Base-by-base conservation (phyloP, 2,888 invertebrate genomes). In the Megaustenia siamemsis region DNA sequence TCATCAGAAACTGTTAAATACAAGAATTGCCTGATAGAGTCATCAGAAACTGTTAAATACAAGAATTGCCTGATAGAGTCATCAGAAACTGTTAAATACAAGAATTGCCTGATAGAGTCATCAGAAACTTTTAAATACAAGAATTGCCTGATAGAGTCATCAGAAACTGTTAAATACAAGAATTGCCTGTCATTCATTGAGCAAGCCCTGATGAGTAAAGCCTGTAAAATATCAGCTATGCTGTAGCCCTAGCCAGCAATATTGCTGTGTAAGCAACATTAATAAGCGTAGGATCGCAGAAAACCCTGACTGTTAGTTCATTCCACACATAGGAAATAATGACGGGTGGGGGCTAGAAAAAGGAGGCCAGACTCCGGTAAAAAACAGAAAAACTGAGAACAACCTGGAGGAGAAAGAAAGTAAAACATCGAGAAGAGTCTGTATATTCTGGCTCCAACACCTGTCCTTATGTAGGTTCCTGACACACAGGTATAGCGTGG, bases 401-500 rank as follows among this genome's bases (percentile, higher is more conserved):
- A 49, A 73, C 15, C 3, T 15, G 18, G 73, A 8, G 15, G 4
- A 73, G 49, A 28, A 28, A 28, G 10, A 28, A 45, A 49, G 28
- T 49, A 43, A 68, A 35, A 6, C 28, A n/a, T 6, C 21, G 73
- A 45, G 43, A 21, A 43, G n/a, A 24, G 49, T 4, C 32, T 32
- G 49, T 45, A 73, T n/a, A 45, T 45, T 43, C n/a, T 49, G 73
- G 45, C 45, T 18, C 45, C 49, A 49, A 73, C 45, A 73, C 45
- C 73, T 49, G 73, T 45, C 10, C 40, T 38, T n/a, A 69, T 38
- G 69, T n/a, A n/a, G n/a, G n/a, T n/a, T n/a, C n/a, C n/a, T n/a
- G n/a, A n/a, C n/a, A 73, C 28, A 73, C 45, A 45, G 38, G 40
- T 69, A 49, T 45, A 73, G 73, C 73, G 49, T 73, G 73, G 73